Evolutionary conservation across 2,888 invertebrate genomes (phyloP).

Genomic region (Cantharis rufa): DNA sequence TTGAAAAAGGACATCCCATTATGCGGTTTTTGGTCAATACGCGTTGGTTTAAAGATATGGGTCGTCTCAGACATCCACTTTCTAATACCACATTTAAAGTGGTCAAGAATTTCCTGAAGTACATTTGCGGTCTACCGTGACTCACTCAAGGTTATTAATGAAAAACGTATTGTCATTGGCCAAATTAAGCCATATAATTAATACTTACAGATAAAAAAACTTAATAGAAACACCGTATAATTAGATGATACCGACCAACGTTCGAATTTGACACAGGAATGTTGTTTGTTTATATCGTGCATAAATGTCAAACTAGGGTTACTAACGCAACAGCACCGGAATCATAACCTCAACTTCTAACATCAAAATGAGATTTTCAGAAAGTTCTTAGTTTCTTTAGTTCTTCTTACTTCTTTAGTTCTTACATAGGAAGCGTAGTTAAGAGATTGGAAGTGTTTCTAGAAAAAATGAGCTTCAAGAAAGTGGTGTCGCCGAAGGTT

Average conservation of each 20-base stretch:
- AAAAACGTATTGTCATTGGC: background rate
- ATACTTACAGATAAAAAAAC: background rate
- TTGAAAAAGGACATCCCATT: conserved; percentile 21
- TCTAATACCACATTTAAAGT: conserved; percentile 8
- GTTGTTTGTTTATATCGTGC: background rate
- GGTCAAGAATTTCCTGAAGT: conserved; percentile 14
- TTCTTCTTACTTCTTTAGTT: too few relatives aligned
- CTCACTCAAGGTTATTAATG: conserved; percentile 10
- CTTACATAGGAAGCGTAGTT: background rate
- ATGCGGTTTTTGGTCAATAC: background rate
- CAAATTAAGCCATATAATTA: background rate
- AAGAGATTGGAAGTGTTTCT: background rate
- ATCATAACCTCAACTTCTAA: background rate
- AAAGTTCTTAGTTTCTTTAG: too few relatives aligned
- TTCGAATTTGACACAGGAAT: background rate
- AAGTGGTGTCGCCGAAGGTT: conserved; percentile 69
- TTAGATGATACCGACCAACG: background rate
- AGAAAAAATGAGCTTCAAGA: conserved; percentile 45
- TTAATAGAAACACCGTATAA: background rate
- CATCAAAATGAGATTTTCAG: background rate
- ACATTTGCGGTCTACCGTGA: background rate
- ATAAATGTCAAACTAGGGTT: background rate
- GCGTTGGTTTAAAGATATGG: background rate
- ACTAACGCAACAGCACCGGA: background rate
- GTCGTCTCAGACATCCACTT: background rate